phyloP scores from a whole-genome alignment of 2,888 invertebrate genomes.

The Drosophila infuscata region DNA sequence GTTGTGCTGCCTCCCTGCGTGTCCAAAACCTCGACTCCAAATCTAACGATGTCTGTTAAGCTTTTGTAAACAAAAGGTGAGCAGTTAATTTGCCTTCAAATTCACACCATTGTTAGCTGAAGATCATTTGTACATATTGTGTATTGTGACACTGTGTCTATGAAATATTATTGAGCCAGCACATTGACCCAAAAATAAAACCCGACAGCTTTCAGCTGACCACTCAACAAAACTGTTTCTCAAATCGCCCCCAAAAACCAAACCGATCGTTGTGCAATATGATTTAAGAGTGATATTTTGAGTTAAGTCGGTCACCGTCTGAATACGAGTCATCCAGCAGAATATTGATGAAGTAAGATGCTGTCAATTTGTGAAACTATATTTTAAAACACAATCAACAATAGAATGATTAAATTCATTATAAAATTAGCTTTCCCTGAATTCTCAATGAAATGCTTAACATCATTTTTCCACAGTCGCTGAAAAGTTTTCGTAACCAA shows the following conservation, averaged over 20 bases:
- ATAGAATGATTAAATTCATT: neutral
- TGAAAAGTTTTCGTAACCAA: conserved; percentile 20
- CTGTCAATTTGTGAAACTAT: conserved; percentile 6
- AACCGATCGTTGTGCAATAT: conserved; percentile 46
- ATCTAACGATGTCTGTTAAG: conserved; percentile 28
- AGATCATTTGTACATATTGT: conserved; percentile 31
- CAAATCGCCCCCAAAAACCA: conserved; percentile 15
- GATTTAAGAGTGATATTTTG: conserved; percentile 29
- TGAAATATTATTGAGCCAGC: conserved; percentile 17
- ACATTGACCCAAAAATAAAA: conserved; percentile 44
- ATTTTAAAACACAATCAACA: neutral
- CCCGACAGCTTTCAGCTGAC: conserved; percentile 41
- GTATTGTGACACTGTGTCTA: conserved; percentile 31
- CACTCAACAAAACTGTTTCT: conserved; percentile 43
- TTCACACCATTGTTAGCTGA: conserved; percentile 72
- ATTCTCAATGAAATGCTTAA: neutral
- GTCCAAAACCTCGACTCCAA: neutral
- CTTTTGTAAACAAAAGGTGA: conserved; percentile 66
- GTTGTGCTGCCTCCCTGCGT: neutral
- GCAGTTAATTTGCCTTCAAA: conserved; percentile 55
- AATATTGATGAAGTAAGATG: conserved; percentile 18
- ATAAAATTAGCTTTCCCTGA: conserved; percentile 19
- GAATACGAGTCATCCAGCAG: conserved; percentile 5
- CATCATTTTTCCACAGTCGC: neutral
- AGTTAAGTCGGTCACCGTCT: conserved; percentile 44